These are phyloP conservation scores for Hydraecia micacea DNA, from an alignment of 2,888 invertebrate genomes.

Conservation along the genomic window DNA sequence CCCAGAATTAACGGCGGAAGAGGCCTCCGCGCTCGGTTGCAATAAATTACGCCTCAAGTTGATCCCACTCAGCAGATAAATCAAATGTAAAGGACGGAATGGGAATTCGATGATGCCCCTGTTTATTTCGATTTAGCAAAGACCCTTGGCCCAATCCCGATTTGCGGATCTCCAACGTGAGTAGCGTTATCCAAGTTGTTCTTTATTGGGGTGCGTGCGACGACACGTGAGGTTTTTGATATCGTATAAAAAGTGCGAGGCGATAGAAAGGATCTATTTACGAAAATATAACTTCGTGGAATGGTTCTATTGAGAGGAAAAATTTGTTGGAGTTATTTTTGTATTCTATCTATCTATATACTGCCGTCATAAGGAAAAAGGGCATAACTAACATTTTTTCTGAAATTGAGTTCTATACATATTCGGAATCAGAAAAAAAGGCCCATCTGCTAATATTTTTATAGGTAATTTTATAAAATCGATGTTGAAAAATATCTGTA, in stretches of 20 bases:
- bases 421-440: no score
- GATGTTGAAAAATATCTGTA: neutral
- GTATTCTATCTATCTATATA: neutral
- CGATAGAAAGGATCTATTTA: conserved; percentile 28
- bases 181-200: conserved; percentile 70
- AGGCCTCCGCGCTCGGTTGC: conserved; percentile 75
- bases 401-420: no score
- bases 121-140: conserved; percentile 76
- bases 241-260: conserved; percentile 48
- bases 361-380: no score
- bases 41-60: conserved; percentile 84
- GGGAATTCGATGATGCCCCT: conserved; percentile 82
- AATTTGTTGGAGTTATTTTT: neutral
- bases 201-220: conserved; percentile 68
- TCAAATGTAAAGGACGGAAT: conserved; percentile 84
- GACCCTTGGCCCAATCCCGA: conserved; percentile 72
- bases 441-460: no score
- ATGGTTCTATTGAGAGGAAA: conserved; percentile 25
- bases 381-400: no score
- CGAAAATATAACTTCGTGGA: conserved; percentile 32
- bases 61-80: conserved; percentile 85
- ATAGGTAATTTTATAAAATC: no score
- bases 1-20: conserved; percentile 81
- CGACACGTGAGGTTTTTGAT: conserved; percentile 54
- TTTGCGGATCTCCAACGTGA: conserved; percentile 74